Evolutionary conservation across 2,113 vertebrate genomes (phyloP).

Genomic region (Passer montanus): DNA sequence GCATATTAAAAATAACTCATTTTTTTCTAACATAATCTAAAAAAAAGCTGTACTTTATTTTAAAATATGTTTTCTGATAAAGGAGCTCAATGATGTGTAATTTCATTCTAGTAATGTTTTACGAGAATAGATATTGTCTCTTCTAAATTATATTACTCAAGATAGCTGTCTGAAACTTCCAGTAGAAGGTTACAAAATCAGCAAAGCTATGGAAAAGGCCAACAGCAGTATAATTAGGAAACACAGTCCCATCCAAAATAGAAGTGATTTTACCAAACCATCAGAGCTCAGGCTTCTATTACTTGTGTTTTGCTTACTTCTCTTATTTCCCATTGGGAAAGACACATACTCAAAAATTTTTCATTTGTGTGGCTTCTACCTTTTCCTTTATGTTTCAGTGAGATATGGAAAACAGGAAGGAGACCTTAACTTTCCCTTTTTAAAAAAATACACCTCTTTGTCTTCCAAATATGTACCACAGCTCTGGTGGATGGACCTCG

Average conservation of each 20-base stretch:
- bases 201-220: background rate
- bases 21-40: background rate
- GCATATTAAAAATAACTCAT: background rate
- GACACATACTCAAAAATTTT: background rate
- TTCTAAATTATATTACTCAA: background rate
- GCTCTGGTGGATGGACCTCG: background rate
- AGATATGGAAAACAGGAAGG: background rate
- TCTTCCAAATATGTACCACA: background rate
- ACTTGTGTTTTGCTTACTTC: background rate
- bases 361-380: background rate
- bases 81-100: background rate
- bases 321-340: background rate
- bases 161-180: background rate
- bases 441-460: background rate
- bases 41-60: background rate
- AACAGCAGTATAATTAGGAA: background rate
- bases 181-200: background rate
- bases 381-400: background rate
- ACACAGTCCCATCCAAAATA: background rate
- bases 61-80: slow-evolving; percentile 18
- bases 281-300: background rate
- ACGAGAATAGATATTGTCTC: background rate
- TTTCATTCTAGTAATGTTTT: slow-evolving; percentile 9
- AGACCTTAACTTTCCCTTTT: background rate
- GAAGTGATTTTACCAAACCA: background rate